Conservation (phyloP, 2,888 invertebrate species). For the Teinopalpus imperialis region DNA sequence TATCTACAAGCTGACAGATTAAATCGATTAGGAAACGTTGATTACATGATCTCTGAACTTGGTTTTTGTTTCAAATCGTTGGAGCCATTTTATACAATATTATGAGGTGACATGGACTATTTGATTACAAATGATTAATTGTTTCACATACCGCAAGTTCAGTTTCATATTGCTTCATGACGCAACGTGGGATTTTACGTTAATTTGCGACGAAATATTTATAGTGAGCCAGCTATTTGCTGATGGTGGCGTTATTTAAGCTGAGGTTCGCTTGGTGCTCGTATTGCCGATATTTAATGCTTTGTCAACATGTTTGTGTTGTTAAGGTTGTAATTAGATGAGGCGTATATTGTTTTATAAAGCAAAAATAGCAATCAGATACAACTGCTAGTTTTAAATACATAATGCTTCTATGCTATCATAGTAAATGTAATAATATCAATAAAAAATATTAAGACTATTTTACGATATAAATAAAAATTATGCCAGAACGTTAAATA, state of each 20-base stretch:
- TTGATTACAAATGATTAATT: slow-evolving; percentile 18
- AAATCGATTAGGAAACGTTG: slow-evolving; percentile 43
- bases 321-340: neutral
- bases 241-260: slow-evolving; percentile 10
- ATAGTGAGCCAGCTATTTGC: slow-evolving; percentile 6
- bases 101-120: slow-evolving; percentile 9
- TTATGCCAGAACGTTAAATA: too few species aligned
- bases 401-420: too few species aligned
- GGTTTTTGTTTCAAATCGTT: slow-evolving; percentile 40
- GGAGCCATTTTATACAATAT: slow-evolving; percentile 1
- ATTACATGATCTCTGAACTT: slow-evolving; percentile 53
- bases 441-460: too few species aligned
- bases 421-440: too few species aligned
- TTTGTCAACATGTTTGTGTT: slow-evolving; percentile 3
- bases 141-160: slow-evolving; percentile 12
- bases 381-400: too few species aligned
- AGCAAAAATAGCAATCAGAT: too few species aligned
- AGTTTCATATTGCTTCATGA: slow-evolving; percentile 19
- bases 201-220: slow-evolving; percentile 14
- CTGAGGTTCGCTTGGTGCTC: neutral
- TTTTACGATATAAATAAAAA: too few species aligned
- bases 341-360: too few species aligned
- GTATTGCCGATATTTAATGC: neutral
- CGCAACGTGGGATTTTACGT: slow-evolving; percentile 6
- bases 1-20: slow-evolving; percentile 26